Conservation (phyloP, 64 coral and sea anemone genomes). For the Catalaphyllia jardinei region DNA sequence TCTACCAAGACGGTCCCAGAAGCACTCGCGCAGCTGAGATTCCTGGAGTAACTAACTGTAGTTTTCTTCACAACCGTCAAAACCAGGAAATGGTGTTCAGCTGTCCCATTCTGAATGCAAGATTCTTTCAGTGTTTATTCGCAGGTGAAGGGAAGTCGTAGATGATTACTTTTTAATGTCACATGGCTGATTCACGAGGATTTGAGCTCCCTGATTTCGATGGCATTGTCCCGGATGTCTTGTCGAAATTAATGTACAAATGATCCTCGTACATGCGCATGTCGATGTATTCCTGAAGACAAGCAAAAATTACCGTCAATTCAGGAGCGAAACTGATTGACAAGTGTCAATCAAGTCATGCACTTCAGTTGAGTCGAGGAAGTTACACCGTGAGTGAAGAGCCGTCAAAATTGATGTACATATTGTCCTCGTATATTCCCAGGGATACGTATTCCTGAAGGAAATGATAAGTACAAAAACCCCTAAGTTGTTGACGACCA, state of each 20-base stretch:
- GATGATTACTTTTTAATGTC: not conserved
- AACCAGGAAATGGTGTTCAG: not conserved
- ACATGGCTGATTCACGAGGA: constrained; percentile 15
- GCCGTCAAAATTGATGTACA: constrained; percentile 94
- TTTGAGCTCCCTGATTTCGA: constrained; percentile 22
- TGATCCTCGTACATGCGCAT: constrained; percentile 90
- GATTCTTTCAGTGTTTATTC: not conserved
- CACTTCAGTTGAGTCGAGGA: not conserved
- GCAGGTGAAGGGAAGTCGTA: not conserved
- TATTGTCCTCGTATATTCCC: constrained; percentile 80
- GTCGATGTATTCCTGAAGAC: constrained; percentile 85
- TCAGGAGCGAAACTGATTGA: constrained; percentile 6
- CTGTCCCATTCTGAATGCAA: not conserved
- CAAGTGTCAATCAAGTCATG: constrained; percentile 29
- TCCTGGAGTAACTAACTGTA: too few species aligned
- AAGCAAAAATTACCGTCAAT: constrained; percentile 29
- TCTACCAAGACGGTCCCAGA: too few species aligned
- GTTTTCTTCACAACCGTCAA: not conserved
- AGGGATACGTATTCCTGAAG: constrained; percentile 86
- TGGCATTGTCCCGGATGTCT: constrained; percentile 12
- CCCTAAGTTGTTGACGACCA: not conserved
- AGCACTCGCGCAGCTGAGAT: too few species aligned
- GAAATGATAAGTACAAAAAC: constrained; percentile 20
- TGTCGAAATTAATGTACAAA: constrained; percentile 94
- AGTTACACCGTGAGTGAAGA: constrained; percentile 33